phyloP scores from a whole-genome alignment of 2,797 vertebrate genomes.

The Heterohyrax brucei region DNA sequence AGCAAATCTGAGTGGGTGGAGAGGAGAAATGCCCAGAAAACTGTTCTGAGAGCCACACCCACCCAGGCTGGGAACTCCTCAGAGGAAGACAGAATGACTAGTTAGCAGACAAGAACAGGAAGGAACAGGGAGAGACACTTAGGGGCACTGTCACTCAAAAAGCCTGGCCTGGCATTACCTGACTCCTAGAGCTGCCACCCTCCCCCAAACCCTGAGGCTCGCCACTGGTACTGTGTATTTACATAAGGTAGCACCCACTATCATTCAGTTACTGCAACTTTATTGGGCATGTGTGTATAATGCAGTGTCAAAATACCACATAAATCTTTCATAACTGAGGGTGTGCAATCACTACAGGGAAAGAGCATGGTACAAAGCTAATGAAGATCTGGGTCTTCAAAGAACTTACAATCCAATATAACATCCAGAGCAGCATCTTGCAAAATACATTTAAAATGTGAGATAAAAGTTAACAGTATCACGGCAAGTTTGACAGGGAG shows the following conservation, averaged over 20 bases:
- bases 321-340: background rate
- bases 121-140: background rate
- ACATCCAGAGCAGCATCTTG: background rate
- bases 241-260: background rate
- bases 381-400: background rate
- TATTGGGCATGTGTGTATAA: background rate
- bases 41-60: background rate
- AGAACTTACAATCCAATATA: background rate
- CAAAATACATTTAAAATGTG: background rate
- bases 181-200: background rate
- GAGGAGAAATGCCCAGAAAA: constrained; percentile 39
- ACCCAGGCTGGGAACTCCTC: background rate
- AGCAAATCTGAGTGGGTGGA: constrained; percentile 54
- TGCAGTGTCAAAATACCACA: background rate
- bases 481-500: background rate
- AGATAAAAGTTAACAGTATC: background rate
- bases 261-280: background rate
- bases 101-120: background rate
- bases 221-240: background rate
- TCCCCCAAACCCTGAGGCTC: background rate
- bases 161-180: background rate
- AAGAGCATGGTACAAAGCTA: background rate
- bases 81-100: background rate
- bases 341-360: background rate
- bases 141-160: background rate